These are phyloP conservation scores for Nothoprocta perdicaria DNA, from an alignment of 2,113 vertebrate genomes.

Conservation along the genomic window DNA sequence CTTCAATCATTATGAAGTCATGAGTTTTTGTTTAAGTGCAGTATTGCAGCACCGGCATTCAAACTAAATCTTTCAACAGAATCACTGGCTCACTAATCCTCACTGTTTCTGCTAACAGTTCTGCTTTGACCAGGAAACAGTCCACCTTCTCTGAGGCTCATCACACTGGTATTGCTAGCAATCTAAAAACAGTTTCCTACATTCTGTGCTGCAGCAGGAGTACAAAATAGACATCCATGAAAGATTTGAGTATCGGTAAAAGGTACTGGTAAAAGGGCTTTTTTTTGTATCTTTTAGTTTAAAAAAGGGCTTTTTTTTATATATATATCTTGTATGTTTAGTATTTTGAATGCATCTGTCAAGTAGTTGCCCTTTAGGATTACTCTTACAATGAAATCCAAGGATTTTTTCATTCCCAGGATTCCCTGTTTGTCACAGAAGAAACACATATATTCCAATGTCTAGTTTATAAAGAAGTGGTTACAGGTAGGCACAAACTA, in stretches of 20 bases:
- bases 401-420: neutral
- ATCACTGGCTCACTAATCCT: neutral
- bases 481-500: neutral
- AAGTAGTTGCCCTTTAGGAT: neutral
- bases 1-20: slow-evolving; percentile 5
- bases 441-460: neutral
- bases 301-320: neutral
- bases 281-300: neutral
- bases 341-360: neutral
- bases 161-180: neutral
- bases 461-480: neutral
- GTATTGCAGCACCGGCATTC: neutral
- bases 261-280: neutral
- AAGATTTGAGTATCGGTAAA: neutral
- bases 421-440: neutral
- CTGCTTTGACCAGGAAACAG: neutral
- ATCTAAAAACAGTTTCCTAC: neutral
- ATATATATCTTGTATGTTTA: neutral
- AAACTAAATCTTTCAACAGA: neutral
- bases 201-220: neutral
- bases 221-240: neutral
- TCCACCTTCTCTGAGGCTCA: neutral
- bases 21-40: slow-evolving; percentile 11
- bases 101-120: neutral
- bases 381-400: neutral